A percentile compares a stretch with the other conserved stretches of the same genome.
Conservation (phyloP, 1,140 invertebrate species). For the Orchesella cincta region DNA sequence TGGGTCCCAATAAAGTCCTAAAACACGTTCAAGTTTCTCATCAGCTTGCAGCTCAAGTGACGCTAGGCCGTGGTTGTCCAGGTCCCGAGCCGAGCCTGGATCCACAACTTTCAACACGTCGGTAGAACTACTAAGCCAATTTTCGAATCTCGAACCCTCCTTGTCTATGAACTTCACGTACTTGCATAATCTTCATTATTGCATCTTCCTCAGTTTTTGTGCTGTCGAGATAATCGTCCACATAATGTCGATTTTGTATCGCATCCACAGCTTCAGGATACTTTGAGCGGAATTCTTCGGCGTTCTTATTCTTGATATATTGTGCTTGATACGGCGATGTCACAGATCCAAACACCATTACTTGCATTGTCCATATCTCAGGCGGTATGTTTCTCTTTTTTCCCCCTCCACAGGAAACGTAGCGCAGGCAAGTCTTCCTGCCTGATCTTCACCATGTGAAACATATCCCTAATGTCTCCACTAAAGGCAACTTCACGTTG, state of each 20-base stretch:
- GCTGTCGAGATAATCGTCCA: slow-evolving; percentile 48
- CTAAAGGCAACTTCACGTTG: not conserved
- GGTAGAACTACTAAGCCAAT: not conserved
- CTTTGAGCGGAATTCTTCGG: slow-evolving; percentile 14
- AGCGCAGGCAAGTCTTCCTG: slow-evolving; percentile 37
- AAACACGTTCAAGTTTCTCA: slow-evolving; percentile 22
- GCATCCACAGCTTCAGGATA: slow-evolving; percentile 17
- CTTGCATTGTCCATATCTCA: slow-evolving; percentile 44
- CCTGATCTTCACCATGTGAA: slow-evolving; percentile 18
- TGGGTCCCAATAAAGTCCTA: slow-evolving; percentile 35
- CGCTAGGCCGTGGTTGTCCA: not conserved
- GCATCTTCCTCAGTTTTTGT: not conserved
- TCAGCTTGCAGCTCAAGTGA: too few relatives aligned
- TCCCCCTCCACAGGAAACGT: slow-evolving; percentile 49
- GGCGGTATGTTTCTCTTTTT: not conserved
- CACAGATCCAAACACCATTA: slow-evolving; percentile 46
- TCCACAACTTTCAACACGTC: slow-evolving; percentile 12
- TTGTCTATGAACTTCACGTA: not conserved
- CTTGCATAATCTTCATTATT: not conserved
- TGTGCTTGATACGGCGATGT: slow-evolving; percentile 45
- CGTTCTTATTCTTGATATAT: slow-evolving; percentile 37
- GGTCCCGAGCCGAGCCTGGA: not conserved
- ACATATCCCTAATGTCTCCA: slow-evolving; percentile 19
- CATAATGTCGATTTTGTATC: slow-evolving; percentile 39
- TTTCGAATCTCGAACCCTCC: slow-evolving; percentile 1